Percentiles rank a stretch among this genome's conserved stretches.
phyloP scores from a whole-genome alignment of 64 coral and sea anemone species.

The Dendrophyllia cribrosa region DNA sequence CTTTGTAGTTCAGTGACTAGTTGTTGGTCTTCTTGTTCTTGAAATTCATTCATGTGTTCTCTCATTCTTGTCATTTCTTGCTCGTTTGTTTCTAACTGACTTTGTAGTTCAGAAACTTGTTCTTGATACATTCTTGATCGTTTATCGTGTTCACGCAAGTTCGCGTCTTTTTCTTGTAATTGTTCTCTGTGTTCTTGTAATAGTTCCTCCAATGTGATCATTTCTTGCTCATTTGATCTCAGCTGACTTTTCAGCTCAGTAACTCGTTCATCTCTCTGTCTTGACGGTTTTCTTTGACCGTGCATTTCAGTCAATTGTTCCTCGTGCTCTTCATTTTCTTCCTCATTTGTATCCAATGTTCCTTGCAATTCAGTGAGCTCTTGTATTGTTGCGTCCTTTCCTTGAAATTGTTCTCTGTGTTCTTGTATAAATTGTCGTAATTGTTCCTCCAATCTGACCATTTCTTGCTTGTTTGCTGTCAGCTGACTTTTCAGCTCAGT shows the following conservation, averaged over 20 bases:
- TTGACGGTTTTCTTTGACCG: neutral
- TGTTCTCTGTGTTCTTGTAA: neutral
- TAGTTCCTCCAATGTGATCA: too few relatives aligned
- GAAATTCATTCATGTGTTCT: neutral
- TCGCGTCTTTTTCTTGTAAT: neutral
- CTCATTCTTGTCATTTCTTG: too few relatives aligned
- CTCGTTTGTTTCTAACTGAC: neutral
- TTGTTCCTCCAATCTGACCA: too few relatives aligned
- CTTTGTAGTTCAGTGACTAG: neutral
- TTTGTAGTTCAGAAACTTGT: neutral
- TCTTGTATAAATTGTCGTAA: neutral
- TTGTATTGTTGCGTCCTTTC: neutral
- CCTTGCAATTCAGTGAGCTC: neutral
- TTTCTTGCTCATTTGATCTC: neutral
- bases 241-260: neutral
- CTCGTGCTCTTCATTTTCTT: neutral
- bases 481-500: neutral
- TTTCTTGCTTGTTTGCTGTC: neutral
- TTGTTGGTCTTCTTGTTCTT: neutral
- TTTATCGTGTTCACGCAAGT: neutral
- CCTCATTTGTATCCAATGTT: too few relatives aligned
- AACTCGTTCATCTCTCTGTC: neutral
- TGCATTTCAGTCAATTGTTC: neutral
- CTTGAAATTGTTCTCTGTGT: neutral
- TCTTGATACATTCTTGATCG: neutral